Evolutionary conservation across 2,888 invertebrate genomes (phyloP), one percentile per base, ranked within the genome.

Genomic region (Caenorhabditis sp.): DNA sequence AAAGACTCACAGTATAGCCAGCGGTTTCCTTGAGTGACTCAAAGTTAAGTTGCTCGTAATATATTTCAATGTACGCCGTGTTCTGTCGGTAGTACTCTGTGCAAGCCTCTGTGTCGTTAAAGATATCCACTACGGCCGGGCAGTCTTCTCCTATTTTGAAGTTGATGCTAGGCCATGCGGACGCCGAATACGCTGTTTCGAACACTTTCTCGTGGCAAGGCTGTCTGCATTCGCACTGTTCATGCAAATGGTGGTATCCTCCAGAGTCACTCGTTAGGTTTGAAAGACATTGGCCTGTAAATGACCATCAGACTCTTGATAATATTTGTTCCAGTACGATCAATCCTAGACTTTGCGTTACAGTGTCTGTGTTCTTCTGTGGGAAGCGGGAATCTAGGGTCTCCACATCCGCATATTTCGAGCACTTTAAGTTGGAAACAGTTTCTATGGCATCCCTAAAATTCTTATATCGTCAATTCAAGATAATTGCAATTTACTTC

Each of bases 41-140:
- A 55, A 84, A 89, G 71, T 89, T 89, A 48, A 89, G 78, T 65
- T 89, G 89, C 65, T 89, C 89, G 75, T 89, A 89, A 73, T 88
- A 89, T n/a, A 89, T 88, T 68, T 89, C 89, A 50, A 88, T 88
- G 61, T 87, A 88, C 0, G 88, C 88, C 7, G 88, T 88, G 56
- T 88, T 88, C 43, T 81, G 61, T 24, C 83, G 79, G 63, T 88
- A 88, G 62, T 88, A 88, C 70, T 88, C 88, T 8, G 86, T 82
- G 66, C 88, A 88, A 13, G 86, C 86, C 68, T 74, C 77, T 0
- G 85, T 79, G 46, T 87, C 89, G 53, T 88, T 88, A 58, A 81
- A 80, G n/a, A 85, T 86, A 22, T 83, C 81, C 11, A 75, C 48
- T 1, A 86, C 86, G 7, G 83, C 82, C 8, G 86, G 85, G 78